These are phyloP conservation scores for Aethes cnicana DNA, from an alignment of 2,888 invertebrate genomes.

Conservation along the genomic window DNA sequence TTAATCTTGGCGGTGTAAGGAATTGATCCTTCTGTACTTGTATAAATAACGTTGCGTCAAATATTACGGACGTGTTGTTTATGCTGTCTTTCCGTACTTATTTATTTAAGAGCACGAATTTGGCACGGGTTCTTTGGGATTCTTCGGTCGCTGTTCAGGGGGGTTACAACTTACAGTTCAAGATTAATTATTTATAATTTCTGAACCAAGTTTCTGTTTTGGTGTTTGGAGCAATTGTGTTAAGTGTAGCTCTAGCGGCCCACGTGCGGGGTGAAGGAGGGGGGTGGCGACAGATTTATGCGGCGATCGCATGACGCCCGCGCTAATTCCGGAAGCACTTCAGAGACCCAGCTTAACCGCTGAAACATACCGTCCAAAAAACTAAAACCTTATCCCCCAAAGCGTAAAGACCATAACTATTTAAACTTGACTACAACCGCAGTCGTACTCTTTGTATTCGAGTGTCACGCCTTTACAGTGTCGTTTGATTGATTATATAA, in stretches of 20 bases:
- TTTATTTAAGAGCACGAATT: neutral
- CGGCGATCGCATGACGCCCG: slow-evolving; percentile 60
- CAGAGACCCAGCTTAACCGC: slow-evolving; percentile 44
- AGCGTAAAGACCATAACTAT: slow-evolving; percentile 17
- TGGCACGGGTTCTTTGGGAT: neutral
- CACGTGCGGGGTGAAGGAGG: slow-evolving; percentile 41
- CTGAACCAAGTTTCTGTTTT: too few species aligned
- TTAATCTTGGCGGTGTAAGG: neutral
- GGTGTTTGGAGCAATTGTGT: slow-evolving; percentile 44
- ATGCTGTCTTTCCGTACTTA: neutral
- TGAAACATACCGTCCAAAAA: slow-evolving; percentile 37
- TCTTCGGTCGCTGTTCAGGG: too few species aligned
- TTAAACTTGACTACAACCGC: slow-evolving; percentile 2
- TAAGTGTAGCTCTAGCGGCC: slow-evolving; percentile 37
- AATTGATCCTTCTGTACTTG: slow-evolving; percentile 1
- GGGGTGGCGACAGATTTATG: slow-evolving; percentile 67
- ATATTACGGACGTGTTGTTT: neutral
- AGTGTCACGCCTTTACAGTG: slow-evolving; percentile 28
- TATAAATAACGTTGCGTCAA: slow-evolving; percentile 1
- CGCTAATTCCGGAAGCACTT: slow-evolving; percentile 62
- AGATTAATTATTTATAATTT: too few species aligned
- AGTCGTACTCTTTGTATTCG: slow-evolving; percentile 16
- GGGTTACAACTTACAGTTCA: too few species aligned
- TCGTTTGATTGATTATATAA: slow-evolving; percentile 26
- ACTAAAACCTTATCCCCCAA: slow-evolving; percentile 7